Base-by-base conservation (phyloP, 2,113 vertebrate genomes). In the Heteronetta atricapilla region DNA sequence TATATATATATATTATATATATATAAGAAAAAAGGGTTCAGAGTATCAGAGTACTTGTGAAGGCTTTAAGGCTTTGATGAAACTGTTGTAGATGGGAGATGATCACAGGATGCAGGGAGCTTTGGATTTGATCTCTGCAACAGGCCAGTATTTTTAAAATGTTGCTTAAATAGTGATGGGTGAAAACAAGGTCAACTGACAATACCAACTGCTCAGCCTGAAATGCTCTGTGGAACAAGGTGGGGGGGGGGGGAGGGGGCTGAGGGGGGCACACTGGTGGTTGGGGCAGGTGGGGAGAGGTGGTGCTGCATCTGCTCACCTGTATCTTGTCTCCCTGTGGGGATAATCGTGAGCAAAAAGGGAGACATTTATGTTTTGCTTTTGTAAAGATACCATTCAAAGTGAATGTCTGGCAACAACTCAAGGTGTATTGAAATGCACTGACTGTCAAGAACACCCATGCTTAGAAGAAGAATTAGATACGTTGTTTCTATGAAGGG, bases 261-360 rank as follows among this genome's bases (percentile, higher is more conserved):
- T n/a, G 10, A 6, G 10, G 0, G 0, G 36, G 3, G 4, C 12
- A 74, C 0, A 0, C 20, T 44, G 8, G 10, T 42, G 25, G 62
- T 42, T 53, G 15, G 36, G 16, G 14, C 19, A 46, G 3, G 11
- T 56, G 5, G 5, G 3, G 29, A 28, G 6, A 1, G 19, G 13
- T 10, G 13, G 36, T 52, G 13, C 23, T 63, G 31, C 28, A 16
- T 33, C 40, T 62, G 11, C 53, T 16, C 16, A 28, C 70, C 29
- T 0, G 0, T 13, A 22, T 18, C 18, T 56, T 19, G 36, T 18
- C 13, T 68, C 46, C 18, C n/a, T 66, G 38, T 12, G 4, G 9
- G 5, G 60, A 3, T 73, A 13, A 77, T 23, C 38, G 36, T 26
- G 23, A 46, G 5, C 33, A 63, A 53, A 53, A 53, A 33, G 8